These are phyloP conservation scores for Eupithecia insigniata DNA, from an alignment of 2,888 invertebrate species.

Conservation along the genomic window DNA sequence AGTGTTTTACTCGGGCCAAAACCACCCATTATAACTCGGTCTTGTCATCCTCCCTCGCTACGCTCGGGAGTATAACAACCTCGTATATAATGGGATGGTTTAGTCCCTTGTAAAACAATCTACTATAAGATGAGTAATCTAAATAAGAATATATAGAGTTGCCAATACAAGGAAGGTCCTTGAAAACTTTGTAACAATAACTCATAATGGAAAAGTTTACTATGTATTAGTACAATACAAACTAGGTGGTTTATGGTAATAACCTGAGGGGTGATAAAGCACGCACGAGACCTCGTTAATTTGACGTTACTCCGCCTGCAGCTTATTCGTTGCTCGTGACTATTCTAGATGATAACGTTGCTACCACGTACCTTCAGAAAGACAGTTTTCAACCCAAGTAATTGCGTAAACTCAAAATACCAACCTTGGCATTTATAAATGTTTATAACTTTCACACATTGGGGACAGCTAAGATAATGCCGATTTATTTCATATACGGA, in stretches of 20 bases:
- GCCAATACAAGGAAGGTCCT: conserved; percentile 46
- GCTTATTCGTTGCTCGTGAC: conserved; percentile 55
- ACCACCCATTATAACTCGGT: no score
- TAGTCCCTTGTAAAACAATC: no score
- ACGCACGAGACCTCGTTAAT: conserved; percentile 71
- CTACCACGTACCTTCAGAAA: conserved; percentile 7
- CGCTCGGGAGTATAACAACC: no score
- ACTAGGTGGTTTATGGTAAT: conserved; percentile 63
- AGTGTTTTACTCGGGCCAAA: no score
- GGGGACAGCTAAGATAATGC: conserved; percentile 23
- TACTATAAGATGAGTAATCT: not conserved
- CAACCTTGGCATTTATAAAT: conserved; percentile 40
- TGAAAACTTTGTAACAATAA: conserved; percentile 50
- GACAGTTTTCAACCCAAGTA: conserved; percentile 19
- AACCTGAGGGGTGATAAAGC: conserved; percentile 69
- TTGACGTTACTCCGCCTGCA: conserved; percentile 53
- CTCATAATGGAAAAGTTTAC: conserved; percentile 59
- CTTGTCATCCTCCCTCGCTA: no score
- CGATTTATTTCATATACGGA: conserved; percentile 35
- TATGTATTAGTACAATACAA: conserved; percentile 39
- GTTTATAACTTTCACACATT: conserved; percentile 23
- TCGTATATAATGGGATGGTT: no score
- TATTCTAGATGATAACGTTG: conserved; percentile 45
- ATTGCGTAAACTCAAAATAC: conserved; percentile 27
- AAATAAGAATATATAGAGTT: conserved; percentile 11